phyloP scores from a whole-genome alignment of 2,888 invertebrate species.

The Drosophila suboccidentalis region DNA sequence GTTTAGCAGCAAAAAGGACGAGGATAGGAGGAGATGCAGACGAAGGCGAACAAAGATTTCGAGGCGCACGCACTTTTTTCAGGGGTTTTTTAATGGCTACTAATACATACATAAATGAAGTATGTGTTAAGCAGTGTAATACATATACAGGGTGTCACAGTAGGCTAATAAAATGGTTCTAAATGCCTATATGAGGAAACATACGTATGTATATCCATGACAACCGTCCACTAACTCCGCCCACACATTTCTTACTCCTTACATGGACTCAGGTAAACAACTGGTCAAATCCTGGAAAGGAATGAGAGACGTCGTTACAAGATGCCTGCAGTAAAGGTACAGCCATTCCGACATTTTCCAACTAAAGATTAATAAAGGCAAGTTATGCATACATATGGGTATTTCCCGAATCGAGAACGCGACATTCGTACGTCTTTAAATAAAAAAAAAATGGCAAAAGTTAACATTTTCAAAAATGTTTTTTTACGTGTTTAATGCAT shows the following conservation, averaged over 20 bases:
- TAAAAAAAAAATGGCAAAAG: too few relatives aligned
- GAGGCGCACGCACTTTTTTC: conserved; percentile 54
- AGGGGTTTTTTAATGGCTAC: conserved; percentile 52
- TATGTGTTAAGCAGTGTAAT: background rate
- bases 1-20: background rate
- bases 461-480: too few relatives aligned
- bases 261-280: background rate
- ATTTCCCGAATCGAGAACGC: too few relatives aligned
- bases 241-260: background rate
- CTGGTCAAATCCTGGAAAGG: background rate
- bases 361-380: background rate
- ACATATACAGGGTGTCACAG: conserved; percentile 13
- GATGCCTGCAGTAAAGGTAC: background rate
- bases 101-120: background rate
- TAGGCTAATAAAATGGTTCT: background rate
- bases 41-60: conserved; percentile 15
- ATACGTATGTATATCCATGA: background rate
- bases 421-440: too few relatives aligned
- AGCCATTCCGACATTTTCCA: background rate
- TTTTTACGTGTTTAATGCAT: too few relatives aligned
- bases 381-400: too few relatives aligned
- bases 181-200: background rate
- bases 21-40: conserved; percentile 14
- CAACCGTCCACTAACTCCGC: conserved; percentile 5
- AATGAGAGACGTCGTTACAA: background rate